These are phyloP conservation scores for Gambelia wislizenii DNA, from an alignment of 2,797 vertebrate species.

Conservation along the genomic window DNA sequence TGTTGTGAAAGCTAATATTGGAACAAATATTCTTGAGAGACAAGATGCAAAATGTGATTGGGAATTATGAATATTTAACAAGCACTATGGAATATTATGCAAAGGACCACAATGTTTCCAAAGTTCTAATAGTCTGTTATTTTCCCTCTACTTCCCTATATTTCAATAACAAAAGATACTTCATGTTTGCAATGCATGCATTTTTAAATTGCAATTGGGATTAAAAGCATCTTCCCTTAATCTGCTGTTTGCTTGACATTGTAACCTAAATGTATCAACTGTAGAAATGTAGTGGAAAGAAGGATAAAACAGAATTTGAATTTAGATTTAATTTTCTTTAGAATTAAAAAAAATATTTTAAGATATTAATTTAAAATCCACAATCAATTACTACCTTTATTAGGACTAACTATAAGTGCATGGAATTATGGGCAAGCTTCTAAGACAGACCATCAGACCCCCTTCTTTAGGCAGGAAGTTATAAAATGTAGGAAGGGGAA, in stretches of 20 bases:
- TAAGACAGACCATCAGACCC: too few species aligned
- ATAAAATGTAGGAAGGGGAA: too few species aligned
- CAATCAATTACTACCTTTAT: not conserved
- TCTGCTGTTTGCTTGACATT: not conserved
- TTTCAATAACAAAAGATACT: not conserved
- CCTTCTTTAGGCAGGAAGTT: too few species aligned
- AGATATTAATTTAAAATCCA: not conserved
- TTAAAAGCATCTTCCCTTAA: not conserved
- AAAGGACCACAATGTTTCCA: not conserved
- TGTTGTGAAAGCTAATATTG: not conserved
- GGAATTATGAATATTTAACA: not conserved
- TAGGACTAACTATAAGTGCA: too few species aligned
- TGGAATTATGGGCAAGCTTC: too few species aligned
- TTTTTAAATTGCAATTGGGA: not conserved
- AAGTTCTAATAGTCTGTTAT: not conserved
- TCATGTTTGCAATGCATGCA: not conserved
- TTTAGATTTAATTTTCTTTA: not conserved
- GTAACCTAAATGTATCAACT: not conserved
- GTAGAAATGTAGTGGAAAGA: not conserved
- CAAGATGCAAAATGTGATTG: not conserved
- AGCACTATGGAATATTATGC: not conserved
- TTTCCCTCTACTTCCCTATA: not conserved
- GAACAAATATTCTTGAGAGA: not conserved
- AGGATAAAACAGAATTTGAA: not conserved
- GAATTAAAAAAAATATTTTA: not conserved